Conservation (phyloP, 1,140 invertebrate genomes). For the Globodera rostochiensis region DNA sequence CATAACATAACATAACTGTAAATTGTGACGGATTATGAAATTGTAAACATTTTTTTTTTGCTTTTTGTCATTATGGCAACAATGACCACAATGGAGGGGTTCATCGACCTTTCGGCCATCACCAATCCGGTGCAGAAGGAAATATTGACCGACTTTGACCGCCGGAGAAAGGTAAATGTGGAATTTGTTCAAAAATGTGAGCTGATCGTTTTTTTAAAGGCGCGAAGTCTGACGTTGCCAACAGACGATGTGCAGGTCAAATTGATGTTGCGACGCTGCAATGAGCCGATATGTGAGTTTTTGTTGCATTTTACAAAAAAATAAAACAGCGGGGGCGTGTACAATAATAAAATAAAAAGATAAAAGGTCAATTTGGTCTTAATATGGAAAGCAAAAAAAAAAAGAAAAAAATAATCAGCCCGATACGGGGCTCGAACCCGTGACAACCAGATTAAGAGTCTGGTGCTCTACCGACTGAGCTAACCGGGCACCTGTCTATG, state of each 20-base stretch:
- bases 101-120: slow-evolving; percentile 70
- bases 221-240: slow-evolving; percentile 43
- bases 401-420: not conserved
- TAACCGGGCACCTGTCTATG: slow-evolving; percentile 47
- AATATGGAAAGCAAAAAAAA: not conserved
- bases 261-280: slow-evolving; percentile 58
- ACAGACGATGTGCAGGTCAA: slow-evolving; percentile 64
- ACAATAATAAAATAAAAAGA: not conserved
- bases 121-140: slow-evolving; percentile 53
- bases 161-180: slow-evolving; percentile 52
- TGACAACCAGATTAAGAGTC: slow-evolving; percentile 66
- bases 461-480: slow-evolving; percentile 66
- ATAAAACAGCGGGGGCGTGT: too few species aligned
- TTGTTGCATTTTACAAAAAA: not conserved
- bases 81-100: slow-evolving; percentile 70
- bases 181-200: slow-evolving; percentile 42
- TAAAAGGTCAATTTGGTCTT: not conserved
- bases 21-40: too few species aligned
- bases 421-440: not conserved
- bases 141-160: slow-evolving; percentile 61
- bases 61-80: not conserved
- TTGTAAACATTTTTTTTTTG: not conserved
- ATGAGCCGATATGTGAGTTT: slow-evolving; percentile 61
- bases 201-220: not conserved
- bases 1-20: too few species aligned